Base-by-base conservation (phyloP, 1,140 invertebrate species). In the Papilio polyxenes region DNA sequence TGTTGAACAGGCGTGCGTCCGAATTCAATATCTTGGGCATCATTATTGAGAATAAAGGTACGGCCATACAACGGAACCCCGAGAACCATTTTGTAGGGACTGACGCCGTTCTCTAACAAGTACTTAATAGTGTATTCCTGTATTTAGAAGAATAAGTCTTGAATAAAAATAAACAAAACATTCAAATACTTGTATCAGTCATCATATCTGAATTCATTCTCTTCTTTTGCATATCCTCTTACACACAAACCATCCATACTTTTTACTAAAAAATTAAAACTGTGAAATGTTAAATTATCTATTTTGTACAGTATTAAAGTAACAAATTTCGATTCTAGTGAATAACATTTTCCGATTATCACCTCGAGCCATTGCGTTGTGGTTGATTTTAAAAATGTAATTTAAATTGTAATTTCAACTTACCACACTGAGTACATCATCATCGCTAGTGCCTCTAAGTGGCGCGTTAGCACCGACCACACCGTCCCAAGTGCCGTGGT, bases 11-110 rank as follows among this genome's bases (percentile, higher is more conserved):
- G 62, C 44, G 95, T 93, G 72, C 87, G 78, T 82, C 91, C 85
- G 84, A 92, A 87, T 75, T 87, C 83, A 37, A 92, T 80, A 4
- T 86, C 77, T 75, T 82, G 86, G 2, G 84, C 83, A 0, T 81
- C 82, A 10, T 93, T 86, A 3, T 88, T 82, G 9, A 95, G 92
- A 9, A 97, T 92, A 89, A 98, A 99, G 7, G 97, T 97, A 51
- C 97, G 95, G 2, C 98, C 98, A 85, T 98, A 98, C 85, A 98
- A 96, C 0, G 98, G 97, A 11, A 99, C 87, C 7, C 98, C 98
- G 1, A 98, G 87, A 0, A 98, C 96, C 76, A 98, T 88, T 92
- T 98, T 98, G 4, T 96, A 95, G 0, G 95, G 93, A 15, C 96
- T 96, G 6, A 97, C 96, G 7, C 98, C 98, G 81, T 96, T 92